These are phyloP conservation scores for Hirudo medicinalis DNA, from an alignment of 1,140 invertebrate species.

Conservation along the genomic window DNA sequence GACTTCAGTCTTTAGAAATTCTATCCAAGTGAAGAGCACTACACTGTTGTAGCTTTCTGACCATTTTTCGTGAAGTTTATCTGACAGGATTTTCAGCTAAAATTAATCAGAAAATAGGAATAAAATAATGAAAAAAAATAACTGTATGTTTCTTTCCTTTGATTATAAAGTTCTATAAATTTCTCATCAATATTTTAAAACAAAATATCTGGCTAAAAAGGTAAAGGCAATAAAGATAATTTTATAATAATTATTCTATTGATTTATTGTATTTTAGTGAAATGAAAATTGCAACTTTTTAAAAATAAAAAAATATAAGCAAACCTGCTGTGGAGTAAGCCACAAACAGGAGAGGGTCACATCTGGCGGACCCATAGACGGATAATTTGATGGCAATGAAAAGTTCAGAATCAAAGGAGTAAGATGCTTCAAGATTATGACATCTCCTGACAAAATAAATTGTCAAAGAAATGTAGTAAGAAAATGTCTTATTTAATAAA, in stretches of 20 bases:
- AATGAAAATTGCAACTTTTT: too few species aligned
- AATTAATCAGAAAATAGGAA: background rate
- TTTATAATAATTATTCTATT: background rate
- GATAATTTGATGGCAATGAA: slow-evolving; percentile 2
- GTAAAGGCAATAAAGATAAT: background rate
- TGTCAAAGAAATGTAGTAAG: background rate
- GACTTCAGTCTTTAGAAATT: slow-evolving; percentile 11
- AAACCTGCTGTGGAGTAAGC: slow-evolving; percentile 1
- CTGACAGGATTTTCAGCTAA: background rate
- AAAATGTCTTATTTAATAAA: background rate
- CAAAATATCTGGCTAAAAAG: background rate
- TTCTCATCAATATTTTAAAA: background rate
- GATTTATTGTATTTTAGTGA: background rate
- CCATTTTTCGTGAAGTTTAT: background rate
- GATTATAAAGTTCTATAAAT: too few species aligned
- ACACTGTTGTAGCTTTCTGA: background rate
- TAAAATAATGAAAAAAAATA: too few species aligned
- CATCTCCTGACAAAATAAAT: background rate
- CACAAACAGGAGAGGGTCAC: background rate
- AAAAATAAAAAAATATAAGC: too few species aligned
- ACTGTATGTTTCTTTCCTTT: too few species aligned
- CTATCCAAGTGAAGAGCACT: slow-evolving; percentile 15
- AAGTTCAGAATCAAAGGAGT: background rate
- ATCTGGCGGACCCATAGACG: background rate
- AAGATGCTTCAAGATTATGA: background rate